A percentile compares a stretch with the other conserved stretches of the same genome.
These are phyloP conservation scores for Artibeus lituratus DNA, from an alignment of 2,797 vertebrate genomes.

Conservation along the genomic window DNA sequence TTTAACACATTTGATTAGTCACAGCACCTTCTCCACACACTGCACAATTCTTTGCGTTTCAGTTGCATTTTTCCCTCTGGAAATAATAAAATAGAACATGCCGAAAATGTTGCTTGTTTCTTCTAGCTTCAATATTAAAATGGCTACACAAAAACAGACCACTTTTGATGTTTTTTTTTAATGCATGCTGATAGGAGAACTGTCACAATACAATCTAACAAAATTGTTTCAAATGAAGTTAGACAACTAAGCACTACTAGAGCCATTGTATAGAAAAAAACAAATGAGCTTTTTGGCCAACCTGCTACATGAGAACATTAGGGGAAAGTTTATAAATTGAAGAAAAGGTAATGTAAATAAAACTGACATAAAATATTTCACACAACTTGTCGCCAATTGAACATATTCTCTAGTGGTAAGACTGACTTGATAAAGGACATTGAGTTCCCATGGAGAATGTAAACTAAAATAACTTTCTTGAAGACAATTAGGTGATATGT, in stretches of 20 bases:
- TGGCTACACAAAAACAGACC: not conserved
- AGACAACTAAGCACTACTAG: not conserved
- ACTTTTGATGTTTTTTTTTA: not conserved
- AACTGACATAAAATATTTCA: slow-evolving; percentile 33
- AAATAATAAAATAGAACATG: not conserved
- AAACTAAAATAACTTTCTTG: slow-evolving; percentile 36
- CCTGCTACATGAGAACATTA: not conserved
- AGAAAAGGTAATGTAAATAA: slow-evolving; percentile 10
- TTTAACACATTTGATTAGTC: not conserved
- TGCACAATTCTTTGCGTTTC: not conserved
- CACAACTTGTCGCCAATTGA: slow-evolving; percentile 8
- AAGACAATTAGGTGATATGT: slow-evolving; percentile 13
- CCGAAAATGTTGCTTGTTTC: not conserved
- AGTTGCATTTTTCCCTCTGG: not conserved
- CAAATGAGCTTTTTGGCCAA: not conserved
- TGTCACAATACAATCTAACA: not conserved
- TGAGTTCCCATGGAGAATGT: not conserved
- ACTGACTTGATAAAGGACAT: slow-evolving; percentile 19
- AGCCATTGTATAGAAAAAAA: not conserved
- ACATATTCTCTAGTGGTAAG: not conserved
- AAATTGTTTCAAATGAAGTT: not conserved
- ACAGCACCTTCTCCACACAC: not conserved
- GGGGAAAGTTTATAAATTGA: not conserved
- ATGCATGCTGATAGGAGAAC: not conserved
- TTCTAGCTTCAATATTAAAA: too few relatives aligned